Conservation (phyloP, 2,797 vertebrate species). For the Balearica regulorum region DNA sequence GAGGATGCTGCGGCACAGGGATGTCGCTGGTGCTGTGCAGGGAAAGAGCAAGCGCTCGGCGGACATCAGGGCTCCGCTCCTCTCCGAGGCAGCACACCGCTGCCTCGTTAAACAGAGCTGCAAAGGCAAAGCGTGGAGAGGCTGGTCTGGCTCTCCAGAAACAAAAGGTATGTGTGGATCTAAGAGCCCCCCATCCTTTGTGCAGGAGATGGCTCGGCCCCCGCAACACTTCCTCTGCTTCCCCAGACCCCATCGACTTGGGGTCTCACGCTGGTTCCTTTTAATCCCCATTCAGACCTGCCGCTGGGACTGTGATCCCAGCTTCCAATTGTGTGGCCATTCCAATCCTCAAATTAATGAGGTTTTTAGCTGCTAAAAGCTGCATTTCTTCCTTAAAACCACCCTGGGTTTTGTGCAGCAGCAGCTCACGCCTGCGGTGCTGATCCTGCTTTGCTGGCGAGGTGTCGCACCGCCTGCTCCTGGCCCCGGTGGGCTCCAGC, state of each 20-base stretch:
- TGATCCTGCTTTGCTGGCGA: neutral
- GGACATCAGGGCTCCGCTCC: neutral
- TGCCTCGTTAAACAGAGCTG: fast-evolving
- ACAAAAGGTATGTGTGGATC: fast-evolving
- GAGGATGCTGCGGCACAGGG: neutral
- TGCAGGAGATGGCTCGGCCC: neutral
- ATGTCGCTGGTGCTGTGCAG: neutral
- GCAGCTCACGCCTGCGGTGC: neutral
- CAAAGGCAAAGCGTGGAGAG: neutral
- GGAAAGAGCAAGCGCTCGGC: neutral
- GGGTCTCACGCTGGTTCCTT: neutral
- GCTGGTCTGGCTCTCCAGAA: neutral
- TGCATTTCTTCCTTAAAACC: neutral
- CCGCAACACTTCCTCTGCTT: neutral
- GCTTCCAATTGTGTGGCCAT: neutral
- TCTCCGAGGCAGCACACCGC: fast-evolving
- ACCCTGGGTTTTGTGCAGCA: neutral
- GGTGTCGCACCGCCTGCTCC: neutral
- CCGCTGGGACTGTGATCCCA: neutral
- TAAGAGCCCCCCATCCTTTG: too few species aligned
- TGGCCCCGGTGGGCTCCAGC: neutral
- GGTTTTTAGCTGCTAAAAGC: neutral
- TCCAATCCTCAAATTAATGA: neutral
- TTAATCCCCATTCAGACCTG: neutral
- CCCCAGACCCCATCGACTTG: neutral